A percentile compares a stretch with the other conserved stretches of the same genome.
Evolutionary conservation across 2,888 invertebrate species (phyloP).

Genomic region (Cyaniris semiargus): DNA sequence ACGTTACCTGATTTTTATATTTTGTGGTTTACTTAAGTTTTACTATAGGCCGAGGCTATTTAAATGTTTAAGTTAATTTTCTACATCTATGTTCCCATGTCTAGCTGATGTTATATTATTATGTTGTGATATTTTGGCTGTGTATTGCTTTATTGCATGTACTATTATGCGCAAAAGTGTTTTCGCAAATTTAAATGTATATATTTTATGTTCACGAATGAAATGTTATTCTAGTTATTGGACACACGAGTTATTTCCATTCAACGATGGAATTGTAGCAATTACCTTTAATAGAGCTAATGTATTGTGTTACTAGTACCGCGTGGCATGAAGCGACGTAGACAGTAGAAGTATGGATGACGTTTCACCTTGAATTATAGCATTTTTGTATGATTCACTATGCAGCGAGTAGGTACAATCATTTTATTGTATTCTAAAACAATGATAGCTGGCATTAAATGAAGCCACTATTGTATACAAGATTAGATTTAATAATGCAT

Average conservation of each 20-base stretch:
- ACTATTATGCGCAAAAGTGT: background rate
- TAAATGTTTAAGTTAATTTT: background rate
- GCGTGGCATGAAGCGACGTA: background rate
- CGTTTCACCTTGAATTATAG: conserved; percentile 20
- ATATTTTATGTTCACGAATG: background rate
- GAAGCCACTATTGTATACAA: background rate
- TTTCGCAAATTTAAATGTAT: background rate
- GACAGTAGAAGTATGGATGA: background rate
- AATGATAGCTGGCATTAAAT: background rate
- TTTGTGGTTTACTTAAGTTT: conserved; percentile 1
- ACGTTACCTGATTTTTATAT: conserved; percentile 47
- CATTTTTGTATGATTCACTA: conserved; percentile 16
- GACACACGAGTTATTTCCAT: background rate
- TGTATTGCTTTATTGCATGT: conserved; percentile 31
- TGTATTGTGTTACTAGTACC: conserved; percentile 2
- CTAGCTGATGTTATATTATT: background rate
- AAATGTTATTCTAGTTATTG: conserved; percentile 1
- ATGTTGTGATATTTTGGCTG: conserved; percentile 33
- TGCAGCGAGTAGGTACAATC: background rate
- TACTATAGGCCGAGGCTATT: background rate
- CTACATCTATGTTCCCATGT: background rate
- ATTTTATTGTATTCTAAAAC: conserved; percentile 6
- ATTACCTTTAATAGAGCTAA: conserved; percentile 20
- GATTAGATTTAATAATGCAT: background rate
- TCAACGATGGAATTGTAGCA: conserved; percentile 3